phyloP scores from a whole-genome alignment of 2,888 invertebrate genomes.

The Pristionchus fissidentatus region DNA sequence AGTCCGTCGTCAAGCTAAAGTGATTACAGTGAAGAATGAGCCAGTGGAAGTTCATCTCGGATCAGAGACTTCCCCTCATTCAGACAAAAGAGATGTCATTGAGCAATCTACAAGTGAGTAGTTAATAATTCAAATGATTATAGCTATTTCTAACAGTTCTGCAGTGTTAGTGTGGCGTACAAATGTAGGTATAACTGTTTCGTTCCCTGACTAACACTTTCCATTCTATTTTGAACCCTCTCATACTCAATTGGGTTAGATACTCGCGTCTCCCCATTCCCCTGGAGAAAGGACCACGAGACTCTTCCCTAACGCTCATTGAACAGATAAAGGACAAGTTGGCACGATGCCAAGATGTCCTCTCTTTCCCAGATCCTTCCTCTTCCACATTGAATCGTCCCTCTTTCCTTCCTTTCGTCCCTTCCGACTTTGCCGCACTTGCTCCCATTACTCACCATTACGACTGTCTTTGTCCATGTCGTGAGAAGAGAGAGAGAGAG shows the following conservation, averaged over 20 bases:
- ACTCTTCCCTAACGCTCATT: neutral
- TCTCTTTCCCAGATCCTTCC: neutral
- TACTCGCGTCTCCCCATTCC: no score
- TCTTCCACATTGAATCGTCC: neutral
- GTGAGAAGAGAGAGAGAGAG: conserved; percentile 10
- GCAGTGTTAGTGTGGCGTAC: no score
- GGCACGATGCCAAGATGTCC: neutral
- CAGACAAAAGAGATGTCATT: neutral
- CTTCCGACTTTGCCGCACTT: no score
- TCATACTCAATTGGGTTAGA: no score
- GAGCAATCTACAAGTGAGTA: neutral
- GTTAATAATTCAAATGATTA: neutral
- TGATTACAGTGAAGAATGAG: conserved; percentile 9
- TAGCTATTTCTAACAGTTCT: neutral
- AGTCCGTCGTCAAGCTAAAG: no score
- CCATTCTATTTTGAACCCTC: no score
- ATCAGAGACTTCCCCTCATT: no score
- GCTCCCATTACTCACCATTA: neutral
- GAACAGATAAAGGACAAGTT: neutral
- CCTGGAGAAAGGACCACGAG: neutral
- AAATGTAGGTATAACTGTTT: no score
- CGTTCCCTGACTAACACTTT: no score
- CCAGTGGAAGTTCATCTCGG: neutral
- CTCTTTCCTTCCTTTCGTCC: neutral
- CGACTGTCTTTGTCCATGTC: conserved; percentile 23